Percentiles rank a stretch among this genome's conserved stretches.
These are phyloP conservation scores for Rissa tridactyla DNA, from an alignment of 2,113 vertebrate species.

Conservation along the genomic window DNA sequence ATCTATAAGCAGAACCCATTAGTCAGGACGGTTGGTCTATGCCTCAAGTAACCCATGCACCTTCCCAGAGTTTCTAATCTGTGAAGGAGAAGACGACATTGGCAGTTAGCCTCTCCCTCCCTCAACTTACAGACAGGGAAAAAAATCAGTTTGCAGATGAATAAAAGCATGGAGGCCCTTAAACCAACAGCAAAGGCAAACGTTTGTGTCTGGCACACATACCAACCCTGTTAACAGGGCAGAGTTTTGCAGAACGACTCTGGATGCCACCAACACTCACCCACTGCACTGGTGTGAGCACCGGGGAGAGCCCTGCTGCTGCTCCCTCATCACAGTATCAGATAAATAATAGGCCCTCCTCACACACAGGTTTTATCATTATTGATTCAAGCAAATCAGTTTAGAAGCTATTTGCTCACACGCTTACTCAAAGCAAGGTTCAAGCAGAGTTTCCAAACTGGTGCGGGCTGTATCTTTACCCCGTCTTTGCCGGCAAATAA, in stretches of 20 bases:
- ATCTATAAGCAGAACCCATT: neutral
- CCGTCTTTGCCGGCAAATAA: neutral
- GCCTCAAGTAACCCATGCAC: neutral
- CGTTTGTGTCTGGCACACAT: neutral
- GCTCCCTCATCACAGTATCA: neutral
- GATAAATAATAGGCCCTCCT: neutral
- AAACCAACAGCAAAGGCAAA: neutral
- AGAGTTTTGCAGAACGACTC: neutral
- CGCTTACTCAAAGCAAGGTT: neutral
- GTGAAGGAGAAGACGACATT: neutral
- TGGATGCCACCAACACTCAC: neutral
- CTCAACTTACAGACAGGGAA: neutral
- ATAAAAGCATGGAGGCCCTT: neutral
- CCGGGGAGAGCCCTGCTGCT: neutral
- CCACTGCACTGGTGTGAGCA: neutral
- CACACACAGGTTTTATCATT: neutral
- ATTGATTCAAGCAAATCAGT: neutral
- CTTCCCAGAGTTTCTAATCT: neutral
- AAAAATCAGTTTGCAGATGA: neutral
- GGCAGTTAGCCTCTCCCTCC: neutral
- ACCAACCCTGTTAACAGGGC: neutral
- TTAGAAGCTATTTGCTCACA: neutral
- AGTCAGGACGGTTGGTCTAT: neutral
- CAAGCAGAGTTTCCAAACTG: conserved; percentile 5
- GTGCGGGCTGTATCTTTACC: neutral